Evolutionary conservation across 2,888 invertebrate genomes (phyloP).

Genomic region (Agrilus mali): DNA sequence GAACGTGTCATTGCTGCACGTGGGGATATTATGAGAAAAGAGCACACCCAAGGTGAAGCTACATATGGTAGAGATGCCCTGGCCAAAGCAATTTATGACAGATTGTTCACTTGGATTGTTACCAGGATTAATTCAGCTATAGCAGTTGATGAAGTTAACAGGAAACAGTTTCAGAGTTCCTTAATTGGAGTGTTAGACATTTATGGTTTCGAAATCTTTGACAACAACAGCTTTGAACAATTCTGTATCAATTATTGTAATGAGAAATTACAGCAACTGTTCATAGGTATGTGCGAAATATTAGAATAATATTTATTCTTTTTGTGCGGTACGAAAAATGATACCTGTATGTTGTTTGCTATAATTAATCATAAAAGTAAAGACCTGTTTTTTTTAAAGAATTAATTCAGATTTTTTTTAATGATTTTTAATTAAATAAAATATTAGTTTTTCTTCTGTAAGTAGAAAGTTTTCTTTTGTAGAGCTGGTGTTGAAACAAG

Average conservation of each 20-base stretch:
- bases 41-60: conserved; percentile 75
- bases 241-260: conserved; percentile 99
- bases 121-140: conserved; percentile 84
- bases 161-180: conserved; percentile 52
- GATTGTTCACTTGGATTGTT: conserved; percentile 91
- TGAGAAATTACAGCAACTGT: conserved; percentile 94
- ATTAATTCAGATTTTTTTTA: no score
- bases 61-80: conserved; percentile 83
- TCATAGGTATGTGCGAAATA: conserved; percentile 57
- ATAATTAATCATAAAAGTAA: no score
- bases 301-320: no score
- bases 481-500: conserved; percentile 94
- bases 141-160: conserved; percentile 49
- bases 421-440: not conserved
- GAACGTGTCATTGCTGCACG: conserved; percentile 86
- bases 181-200: conserved; percentile 95
- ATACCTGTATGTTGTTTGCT: no score
- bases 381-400: no score
- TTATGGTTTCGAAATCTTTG: conserved; percentile 98
- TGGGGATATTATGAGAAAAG: conserved; percentile 84
- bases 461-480: conserved; percentile 16
- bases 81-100: conserved; percentile 91
- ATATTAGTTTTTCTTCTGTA: not conserved
- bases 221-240: conserved; percentile 94
- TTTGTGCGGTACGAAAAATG: not conserved